These are phyloP conservation scores for Dryocosmus kuriphilus DNA, from an alignment of 2,888 invertebrate species.

Conservation along the genomic window DNA sequence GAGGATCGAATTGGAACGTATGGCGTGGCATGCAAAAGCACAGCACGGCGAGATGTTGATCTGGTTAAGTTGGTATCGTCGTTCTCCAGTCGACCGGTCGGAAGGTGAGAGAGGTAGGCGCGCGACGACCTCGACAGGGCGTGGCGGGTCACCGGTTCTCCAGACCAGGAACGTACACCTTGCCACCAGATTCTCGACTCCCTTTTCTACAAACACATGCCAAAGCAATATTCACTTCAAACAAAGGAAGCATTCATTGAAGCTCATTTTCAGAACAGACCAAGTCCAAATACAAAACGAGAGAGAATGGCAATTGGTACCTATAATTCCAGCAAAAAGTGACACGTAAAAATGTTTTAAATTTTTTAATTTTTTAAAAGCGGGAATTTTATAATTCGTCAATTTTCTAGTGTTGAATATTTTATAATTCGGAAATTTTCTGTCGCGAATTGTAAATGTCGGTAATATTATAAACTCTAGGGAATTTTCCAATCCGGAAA, in stretches of 20 bases:
- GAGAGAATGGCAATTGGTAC: too few species aligned
- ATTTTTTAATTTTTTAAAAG: too few species aligned
- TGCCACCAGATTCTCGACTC: constrained; percentile 33
- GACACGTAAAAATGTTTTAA: too few species aligned
- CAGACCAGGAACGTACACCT: constrained; percentile 52
- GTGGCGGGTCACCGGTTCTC: constrained; percentile 76
- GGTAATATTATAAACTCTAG: too few species aligned
- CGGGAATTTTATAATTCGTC: too few species aligned
- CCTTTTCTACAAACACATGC: constrained; percentile 9
- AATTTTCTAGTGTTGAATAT: too few species aligned
- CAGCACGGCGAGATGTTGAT: constrained; percentile 71
- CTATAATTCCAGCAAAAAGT: too few species aligned
- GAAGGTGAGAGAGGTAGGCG: constrained; percentile 68
- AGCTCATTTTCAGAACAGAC: too few species aligned
- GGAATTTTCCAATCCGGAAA: too few species aligned
- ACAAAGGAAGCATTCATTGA: background rate
- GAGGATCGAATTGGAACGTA: constrained; percentile 50
- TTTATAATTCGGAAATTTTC: too few species aligned
- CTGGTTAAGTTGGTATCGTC: constrained; percentile 72
- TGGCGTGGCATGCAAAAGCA: constrained; percentile 50
- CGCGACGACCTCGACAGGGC: constrained; percentile 76
- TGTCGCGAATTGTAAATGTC: too few species aligned
- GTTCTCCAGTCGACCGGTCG: constrained; percentile 64
- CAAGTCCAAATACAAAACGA: too few species aligned
- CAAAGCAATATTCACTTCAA: background rate